These are phyloP conservation scores for Drosophila anomelani DNA, from an alignment of 2,888 invertebrate species.

Conservation along the genomic window DNA sequence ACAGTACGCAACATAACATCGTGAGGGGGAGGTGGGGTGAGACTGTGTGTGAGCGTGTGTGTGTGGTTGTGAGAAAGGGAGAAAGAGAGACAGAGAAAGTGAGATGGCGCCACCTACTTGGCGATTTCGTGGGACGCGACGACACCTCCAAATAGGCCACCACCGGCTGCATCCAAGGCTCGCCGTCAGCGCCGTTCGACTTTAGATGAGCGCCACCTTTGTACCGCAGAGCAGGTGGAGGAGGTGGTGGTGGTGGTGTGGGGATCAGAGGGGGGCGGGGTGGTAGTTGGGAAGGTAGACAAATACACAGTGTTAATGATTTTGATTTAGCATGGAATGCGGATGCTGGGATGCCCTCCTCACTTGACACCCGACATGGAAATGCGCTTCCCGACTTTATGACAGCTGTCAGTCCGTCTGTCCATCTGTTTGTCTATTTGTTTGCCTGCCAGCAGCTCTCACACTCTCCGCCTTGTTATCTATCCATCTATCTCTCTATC, in stretches of 20 bases:
- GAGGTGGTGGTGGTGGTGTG: background rate
- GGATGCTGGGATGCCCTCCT: constrained; percentile 16
- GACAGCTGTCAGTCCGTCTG: constrained; percentile 43
- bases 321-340: constrained; percentile 37
- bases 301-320: constrained; percentile 50
- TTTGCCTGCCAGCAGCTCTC: constrained; percentile 16
- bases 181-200: constrained; percentile 61
- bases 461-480: constrained; percentile 13
- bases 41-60: constrained; percentile 19
- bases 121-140: constrained; percentile 84
- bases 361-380: constrained; percentile 34
- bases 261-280: background rate
- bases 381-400: constrained; percentile 47
- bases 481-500: constrained; percentile 6
- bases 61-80: constrained; percentile 25
- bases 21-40: constrained; percentile 42
- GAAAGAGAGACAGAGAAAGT: constrained; percentile 9
- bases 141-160: constrained; percentile 84
- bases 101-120: constrained; percentile 83
- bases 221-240: constrained; percentile 59
- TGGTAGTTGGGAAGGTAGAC: constrained; percentile 33
- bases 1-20: constrained; percentile 49
- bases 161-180: constrained; percentile 83
- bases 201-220: constrained; percentile 80
- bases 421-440: constrained; percentile 28